Evolutionary conservation across 2,113 vertebrate genomes (phyloP), one percentile per base, ranked within the genome.

Genomic region (cat (Felis catus)): DNA sequence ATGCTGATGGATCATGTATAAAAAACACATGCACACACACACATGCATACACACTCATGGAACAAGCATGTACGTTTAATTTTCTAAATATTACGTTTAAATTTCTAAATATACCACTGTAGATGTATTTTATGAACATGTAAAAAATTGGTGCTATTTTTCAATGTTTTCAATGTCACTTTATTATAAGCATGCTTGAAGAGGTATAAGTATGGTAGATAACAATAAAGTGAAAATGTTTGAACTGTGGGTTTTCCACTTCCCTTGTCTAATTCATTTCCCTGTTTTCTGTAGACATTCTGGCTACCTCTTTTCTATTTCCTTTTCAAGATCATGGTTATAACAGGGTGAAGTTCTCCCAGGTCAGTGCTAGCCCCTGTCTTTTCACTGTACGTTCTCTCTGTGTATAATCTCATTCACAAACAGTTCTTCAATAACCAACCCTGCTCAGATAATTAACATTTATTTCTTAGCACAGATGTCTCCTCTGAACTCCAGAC

Each of bases 401-500:
- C 15, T 14, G 14, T 27, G 25, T 61, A 13, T 74, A 33, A 90
- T 48, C 31, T 71, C 23, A 53, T 79, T 81, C 36, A 89, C 23
- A 86, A 94, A 23, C 79, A 82, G 11, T 33, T 3, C 31, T 83
- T 82, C 61, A 58, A 29, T 83, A 70, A 91, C 13, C 29, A 93
- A 61, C 71, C 10, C 27, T 55, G 12, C 18, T 96, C 33, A 39
- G 45, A 73, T 80, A 95, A 97, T 93, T 94, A 79, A 3, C 41
- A 45, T 96, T 63, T 86, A 76, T 96, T 79, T 95, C 78, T 92
- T 55, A 58, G 23, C 73, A 95, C 53, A 74, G 13, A 82, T 89
- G 74, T 78, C 93, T 95, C 74, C 36, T 82, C 45, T 95, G 55
- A 95, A 96, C 58, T 97, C 55, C 23, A 94, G 45, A 71, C 58